Evolutionary conservation across 2,113 vertebrate species (phyloP).

Genomic region (Panthera uncia): DNA sequence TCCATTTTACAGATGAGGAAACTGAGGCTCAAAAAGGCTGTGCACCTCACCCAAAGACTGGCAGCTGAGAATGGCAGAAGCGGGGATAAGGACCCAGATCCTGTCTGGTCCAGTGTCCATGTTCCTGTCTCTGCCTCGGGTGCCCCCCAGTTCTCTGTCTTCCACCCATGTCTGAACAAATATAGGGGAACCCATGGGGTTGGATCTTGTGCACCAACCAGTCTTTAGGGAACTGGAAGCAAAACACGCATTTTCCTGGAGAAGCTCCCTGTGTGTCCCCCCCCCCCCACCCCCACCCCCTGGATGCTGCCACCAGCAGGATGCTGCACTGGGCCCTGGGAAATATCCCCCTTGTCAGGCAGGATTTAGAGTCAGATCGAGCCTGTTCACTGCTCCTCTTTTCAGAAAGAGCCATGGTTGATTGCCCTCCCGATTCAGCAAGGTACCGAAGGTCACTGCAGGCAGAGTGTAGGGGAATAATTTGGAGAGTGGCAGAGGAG

Average conservation of each 20-base stretch:
- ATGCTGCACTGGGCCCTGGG: neutral
- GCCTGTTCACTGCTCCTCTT: neutral
- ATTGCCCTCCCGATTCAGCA: rapidly evolving
- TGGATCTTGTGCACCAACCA: neutral
- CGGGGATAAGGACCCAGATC: neutral
- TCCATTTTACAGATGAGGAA: neutral
- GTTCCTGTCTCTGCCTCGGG: too few relatives aligned
- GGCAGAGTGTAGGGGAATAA: rapidly evolving
- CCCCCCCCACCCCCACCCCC: too few relatives aligned
- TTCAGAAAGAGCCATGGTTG: neutral
- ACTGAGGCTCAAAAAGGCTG: neutral
- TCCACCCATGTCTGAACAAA: neutral
- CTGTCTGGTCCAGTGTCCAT: too few relatives aligned
- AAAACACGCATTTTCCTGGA: neutral
- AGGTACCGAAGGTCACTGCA: neutral
- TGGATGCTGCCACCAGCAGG: neutral
- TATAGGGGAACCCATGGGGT: rapidly evolving
- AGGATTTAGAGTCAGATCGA: neutral
- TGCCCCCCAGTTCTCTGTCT: neutral
- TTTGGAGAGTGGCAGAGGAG: neutral
- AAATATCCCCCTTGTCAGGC: neutral
- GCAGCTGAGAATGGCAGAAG: neutral
- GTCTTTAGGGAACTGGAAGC: neutral
- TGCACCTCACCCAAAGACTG: neutral
- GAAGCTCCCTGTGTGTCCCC: too few relatives aligned